phyloP scores from a whole-genome alignment of 35 echinoderm and acorn worm species.

The Lytechinus pictus region DNA sequence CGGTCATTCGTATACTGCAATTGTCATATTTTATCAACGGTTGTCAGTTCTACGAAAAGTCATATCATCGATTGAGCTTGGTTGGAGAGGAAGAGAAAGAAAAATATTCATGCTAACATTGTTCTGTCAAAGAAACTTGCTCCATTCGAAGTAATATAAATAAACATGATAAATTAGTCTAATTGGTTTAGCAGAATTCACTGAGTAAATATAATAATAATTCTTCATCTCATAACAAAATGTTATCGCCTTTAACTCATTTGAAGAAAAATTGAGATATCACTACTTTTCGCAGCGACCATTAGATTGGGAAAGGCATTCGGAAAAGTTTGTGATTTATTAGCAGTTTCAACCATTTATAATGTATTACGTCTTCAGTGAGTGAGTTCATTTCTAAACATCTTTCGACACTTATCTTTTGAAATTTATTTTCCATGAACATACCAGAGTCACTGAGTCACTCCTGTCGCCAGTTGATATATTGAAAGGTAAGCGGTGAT shows the following conservation, averaged over 20 bases:
- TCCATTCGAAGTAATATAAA: too few species aligned
- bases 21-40: conserved; percentile 33
- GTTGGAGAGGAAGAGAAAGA: too few species aligned
- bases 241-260: too few species aligned
- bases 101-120: too few species aligned
- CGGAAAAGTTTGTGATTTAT: neutral
- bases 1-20: neutral
- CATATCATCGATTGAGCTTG: neutral
- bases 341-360: neutral
- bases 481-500: neutral
- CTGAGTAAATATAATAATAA: too few species aligned
- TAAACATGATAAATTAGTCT: too few species aligned
- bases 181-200: too few species aligned
- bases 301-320: neutral
- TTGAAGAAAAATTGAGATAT: neutral
- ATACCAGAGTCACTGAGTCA: neutral
- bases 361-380: neutral
- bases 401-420: neutral
- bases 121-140: too few species aligned
- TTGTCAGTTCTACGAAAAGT: neutral
- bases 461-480: neutral
- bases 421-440: neutral
- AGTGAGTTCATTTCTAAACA: neutral
- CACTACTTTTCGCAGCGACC: neutral
- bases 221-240: too few species aligned